Evolutionary conservation across 2,113 vertebrate genomes (phyloP).

Genomic region (Pangasianodon gigas): DNA sequence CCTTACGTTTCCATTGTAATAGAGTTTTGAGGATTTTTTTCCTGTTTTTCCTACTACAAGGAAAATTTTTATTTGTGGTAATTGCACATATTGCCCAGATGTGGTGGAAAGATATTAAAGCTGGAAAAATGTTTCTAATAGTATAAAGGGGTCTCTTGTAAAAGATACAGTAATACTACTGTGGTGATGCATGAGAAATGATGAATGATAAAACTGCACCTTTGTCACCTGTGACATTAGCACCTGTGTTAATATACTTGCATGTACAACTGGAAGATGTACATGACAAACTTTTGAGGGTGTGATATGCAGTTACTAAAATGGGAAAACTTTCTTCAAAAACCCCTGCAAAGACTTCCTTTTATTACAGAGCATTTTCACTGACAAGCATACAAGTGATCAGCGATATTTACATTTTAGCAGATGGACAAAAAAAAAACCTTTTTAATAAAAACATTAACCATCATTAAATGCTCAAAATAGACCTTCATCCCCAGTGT

Average conservation of each 20-base stretch:
- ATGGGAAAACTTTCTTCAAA: not conserved
- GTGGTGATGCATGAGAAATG: not conserved
- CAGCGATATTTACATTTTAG: conserved; percentile 26
- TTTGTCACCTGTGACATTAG: not conserved
- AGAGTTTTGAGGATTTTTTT: not conserved
- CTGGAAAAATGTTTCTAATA: not conserved
- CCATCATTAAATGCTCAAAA: conserved; percentile 5
- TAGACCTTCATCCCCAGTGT: not conserved
- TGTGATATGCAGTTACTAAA: not conserved
- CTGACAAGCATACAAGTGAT: conserved; percentile 23
- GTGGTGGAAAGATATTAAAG: not conserved
- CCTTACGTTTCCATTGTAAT: not conserved
- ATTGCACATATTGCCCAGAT: not conserved
- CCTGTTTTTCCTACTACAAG: not conserved
- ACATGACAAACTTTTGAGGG: not conserved
- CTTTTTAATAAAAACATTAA: conserved; percentile 15
- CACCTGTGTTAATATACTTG: not conserved
- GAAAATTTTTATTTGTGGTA: not conserved
- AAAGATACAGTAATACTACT: not conserved
- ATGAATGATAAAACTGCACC: not conserved
- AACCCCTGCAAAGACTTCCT: not conserved
- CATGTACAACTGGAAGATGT: not conserved
- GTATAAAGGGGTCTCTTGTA: not conserved
- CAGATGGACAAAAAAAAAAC: not conserved
- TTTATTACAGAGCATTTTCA: conserved; percentile 33